Evolutionary conservation across 1,140 invertebrate species (phyloP).

Genomic region (Rhopalosiphum maidis): DNA sequence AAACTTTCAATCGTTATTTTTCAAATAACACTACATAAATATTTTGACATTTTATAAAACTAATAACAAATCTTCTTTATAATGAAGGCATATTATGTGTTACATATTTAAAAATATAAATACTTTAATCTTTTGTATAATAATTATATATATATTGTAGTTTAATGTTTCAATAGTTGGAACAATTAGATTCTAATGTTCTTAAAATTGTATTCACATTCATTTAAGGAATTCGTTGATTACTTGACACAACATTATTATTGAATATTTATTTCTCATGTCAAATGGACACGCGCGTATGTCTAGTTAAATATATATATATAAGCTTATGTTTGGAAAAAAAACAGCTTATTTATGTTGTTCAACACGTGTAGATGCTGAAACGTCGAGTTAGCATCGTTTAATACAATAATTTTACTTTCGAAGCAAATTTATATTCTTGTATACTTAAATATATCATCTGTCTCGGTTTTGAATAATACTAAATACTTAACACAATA

Average conservation of each 20-base stretch:
- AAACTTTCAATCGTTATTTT: neutral
- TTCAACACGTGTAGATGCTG: neutral
- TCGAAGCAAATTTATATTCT: neutral
- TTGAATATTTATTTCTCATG: slow-evolving; percentile 16
- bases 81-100: neutral
- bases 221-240: slow-evolving; percentile 15
- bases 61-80: neutral
- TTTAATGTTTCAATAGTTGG: neutral
- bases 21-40: neutral
- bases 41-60: neutral
- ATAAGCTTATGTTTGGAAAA: slow-evolving; percentile 25
- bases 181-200: slow-evolving; percentile 10
- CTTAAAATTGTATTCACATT: neutral
- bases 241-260: slow-evolving; percentile 21
- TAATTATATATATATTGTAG: neutral
- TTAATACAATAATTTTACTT: neutral
- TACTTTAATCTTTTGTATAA: neutral
- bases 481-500: neutral
- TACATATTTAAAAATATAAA: neutral
- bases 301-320: neutral
- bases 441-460: neutral
- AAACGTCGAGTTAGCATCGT: slow-evolving; percentile 38
- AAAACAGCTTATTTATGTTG: slow-evolving; percentile 21
- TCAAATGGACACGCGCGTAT: neutral
- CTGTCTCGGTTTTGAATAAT: neutral